These are phyloP conservation scores for Ptychobarbus kaznakovi DNA, from an alignment of 2,797 vertebrate genomes.

Conservation along the genomic window DNA sequence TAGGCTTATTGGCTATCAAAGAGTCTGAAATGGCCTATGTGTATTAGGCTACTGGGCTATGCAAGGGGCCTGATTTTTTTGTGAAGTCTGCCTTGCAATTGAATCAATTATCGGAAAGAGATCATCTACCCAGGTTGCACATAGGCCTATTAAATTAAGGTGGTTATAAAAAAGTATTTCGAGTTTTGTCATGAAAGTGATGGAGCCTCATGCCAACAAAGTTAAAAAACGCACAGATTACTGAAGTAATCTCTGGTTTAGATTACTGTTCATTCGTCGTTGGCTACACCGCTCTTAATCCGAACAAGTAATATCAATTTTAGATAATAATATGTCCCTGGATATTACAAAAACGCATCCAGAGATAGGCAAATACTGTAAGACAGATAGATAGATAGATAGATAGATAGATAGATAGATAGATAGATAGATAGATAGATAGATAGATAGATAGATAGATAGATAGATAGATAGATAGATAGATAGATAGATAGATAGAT, in stretches of 20 bases:
- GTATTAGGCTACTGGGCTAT: too few relatives aligned
- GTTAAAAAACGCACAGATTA: slow-evolving; percentile 54
- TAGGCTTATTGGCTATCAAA: neutral
- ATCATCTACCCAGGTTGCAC: too few relatives aligned
- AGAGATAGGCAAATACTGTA: neutral
- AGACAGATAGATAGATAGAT: neutral
- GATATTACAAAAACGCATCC: slow-evolving; percentile 51
- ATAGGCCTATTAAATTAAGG: too few relatives aligned
- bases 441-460: too few relatives aligned
- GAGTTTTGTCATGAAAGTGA: slow-evolving; percentile 16
- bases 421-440: too few relatives aligned
- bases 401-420: too few relatives aligned
- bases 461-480: too few relatives aligned
- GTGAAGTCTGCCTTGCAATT: too few relatives aligned
- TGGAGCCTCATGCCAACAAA: slow-evolving; percentile 17
- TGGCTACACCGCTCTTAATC: slow-evolving; percentile 55
- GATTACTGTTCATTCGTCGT: slow-evolving; percentile 53
- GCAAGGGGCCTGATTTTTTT: too few relatives aligned
- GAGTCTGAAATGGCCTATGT: neutral
- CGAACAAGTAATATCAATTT: slow-evolving; percentile 48
- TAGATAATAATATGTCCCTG: slow-evolving; percentile 41
- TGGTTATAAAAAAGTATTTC: too few relatives aligned
- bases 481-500: too few relatives aligned
- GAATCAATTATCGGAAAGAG: too few relatives aligned
- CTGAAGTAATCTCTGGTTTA: slow-evolving; percentile 59